Conservation (phyloP, 2,888 invertebrate genomes). For the Piscicola geometra region DNA sequence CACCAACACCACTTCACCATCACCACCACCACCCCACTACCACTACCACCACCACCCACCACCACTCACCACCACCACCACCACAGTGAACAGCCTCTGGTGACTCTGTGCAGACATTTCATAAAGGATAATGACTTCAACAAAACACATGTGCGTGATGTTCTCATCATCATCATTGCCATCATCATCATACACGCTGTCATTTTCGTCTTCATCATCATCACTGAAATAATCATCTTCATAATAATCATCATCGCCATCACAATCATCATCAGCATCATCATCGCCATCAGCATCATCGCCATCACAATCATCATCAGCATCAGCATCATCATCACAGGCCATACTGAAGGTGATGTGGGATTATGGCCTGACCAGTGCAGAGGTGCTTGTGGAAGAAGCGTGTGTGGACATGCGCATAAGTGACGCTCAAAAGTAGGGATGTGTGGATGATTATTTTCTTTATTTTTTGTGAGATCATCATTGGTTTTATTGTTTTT, state of each 20-base stretch:
- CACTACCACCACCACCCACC: neutral
- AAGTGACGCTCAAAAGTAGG: slow-evolving; percentile 2
- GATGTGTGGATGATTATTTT: no score
- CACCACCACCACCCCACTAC: no score
- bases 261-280: neutral
- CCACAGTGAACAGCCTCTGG: neutral
- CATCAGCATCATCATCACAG: neutral
- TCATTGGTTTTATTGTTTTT: no score
- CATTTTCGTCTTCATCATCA: neutral
- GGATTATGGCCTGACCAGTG: neutral
- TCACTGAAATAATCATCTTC: neutral
- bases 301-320: neutral
- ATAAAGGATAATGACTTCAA: neutral
- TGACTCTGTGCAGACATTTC: neutral
- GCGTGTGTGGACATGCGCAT: neutral
- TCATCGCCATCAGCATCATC: neutral
- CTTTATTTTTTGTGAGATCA: no score
- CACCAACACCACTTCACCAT: no score
- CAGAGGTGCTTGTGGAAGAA: neutral
- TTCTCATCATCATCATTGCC: neutral
- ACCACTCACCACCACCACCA: neutral
- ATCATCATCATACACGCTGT: neutral
- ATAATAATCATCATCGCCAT: neutral
- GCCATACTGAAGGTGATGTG: slow-evolving; percentile 6
- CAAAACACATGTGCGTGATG: neutral